These are phyloP conservation scores for Cyaniris semiargus DNA, from an alignment of 2,888 invertebrate genomes.

Conservation along the genomic window DNA sequence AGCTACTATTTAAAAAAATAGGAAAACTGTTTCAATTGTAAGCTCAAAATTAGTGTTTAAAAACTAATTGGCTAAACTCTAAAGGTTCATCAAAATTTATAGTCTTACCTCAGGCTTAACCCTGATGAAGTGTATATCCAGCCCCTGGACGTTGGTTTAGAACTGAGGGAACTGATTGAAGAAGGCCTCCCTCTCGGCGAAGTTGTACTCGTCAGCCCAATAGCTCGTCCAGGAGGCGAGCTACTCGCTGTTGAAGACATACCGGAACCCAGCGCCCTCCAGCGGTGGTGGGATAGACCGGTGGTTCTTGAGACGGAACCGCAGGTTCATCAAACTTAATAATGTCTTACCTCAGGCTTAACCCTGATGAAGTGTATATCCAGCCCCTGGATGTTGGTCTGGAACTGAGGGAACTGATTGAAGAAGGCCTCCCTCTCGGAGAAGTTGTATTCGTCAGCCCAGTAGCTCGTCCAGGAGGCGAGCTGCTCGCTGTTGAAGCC, in stretches of 20 bases:
- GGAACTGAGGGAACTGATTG: slow-evolving; percentile 88
- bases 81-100: too few relatives aligned
- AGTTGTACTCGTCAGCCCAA: slow-evolving; percentile 88
- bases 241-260: slow-evolving; percentile 88
- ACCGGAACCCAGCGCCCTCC: slow-evolving; percentile 87
- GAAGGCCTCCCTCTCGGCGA: slow-evolving; percentile 80
- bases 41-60: too few relatives aligned
- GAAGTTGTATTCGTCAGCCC: slow-evolving; percentile 87
- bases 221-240: slow-evolving; percentile 84
- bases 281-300: slow-evolving; percentile 75
- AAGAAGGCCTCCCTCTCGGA: slow-evolving; percentile 82
- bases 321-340: too few relatives aligned
- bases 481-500: slow-evolving; percentile 88
- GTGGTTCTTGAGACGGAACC: slow-evolving; percentile 54
- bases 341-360: slow-evolving; percentile 82
- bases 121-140: slow-evolving; percentile 88
- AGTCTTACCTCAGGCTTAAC: slow-evolving; percentile 82
- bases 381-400: slow-evolving; percentile 86
- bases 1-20: too few relatives aligned
- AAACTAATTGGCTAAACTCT: too few relatives aligned
- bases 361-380: slow-evolving; percentile 88
- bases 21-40: too few relatives aligned
- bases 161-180: slow-evolving; percentile 89
- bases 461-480: slow-evolving; percentile 84
- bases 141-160: slow-evolving; percentile 86